A percentile compares a stretch with the other conserved stretches of the same genome.
Conservation (phyloP, 2,113 vertebrate genomes). For the Azemiops feae region DNA sequence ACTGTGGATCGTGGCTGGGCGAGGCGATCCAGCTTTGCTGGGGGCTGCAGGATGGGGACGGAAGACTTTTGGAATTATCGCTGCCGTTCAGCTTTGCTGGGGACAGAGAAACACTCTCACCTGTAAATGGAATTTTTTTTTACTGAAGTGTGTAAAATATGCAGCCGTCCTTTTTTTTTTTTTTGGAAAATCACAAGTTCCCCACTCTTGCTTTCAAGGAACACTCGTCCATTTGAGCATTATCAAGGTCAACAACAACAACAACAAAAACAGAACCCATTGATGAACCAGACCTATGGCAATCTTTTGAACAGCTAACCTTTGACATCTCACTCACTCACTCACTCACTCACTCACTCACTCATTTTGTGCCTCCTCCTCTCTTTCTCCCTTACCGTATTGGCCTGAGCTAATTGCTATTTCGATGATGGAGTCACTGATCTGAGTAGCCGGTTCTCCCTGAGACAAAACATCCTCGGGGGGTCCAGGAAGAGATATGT, state of each 20-base stretch:
- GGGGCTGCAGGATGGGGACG: slow-evolving; percentile 87
- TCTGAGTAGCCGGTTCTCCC: slow-evolving; percentile 88
- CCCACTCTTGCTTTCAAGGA: background rate
- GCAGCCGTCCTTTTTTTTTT: background rate
- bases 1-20: slow-evolving; percentile 95
- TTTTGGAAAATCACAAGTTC: background rate
- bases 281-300: background rate
- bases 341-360: too few species aligned
- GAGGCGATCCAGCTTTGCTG: slow-evolving; percentile 94
- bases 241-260: background rate
- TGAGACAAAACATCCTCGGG: slow-evolving; percentile 92
- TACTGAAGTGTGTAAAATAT: background rate
- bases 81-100: slow-evolving; percentile 89
- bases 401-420: slow-evolving; percentile 96
- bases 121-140: slow-evolving; percentile 74
- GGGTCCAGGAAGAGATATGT: slow-evolving; percentile 94
- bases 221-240: background rate
- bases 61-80: slow-evolving; percentile 88
- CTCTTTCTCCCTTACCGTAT: slow-evolving; percentile 74
- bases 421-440: slow-evolving; percentile 98
- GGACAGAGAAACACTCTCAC: slow-evolving; percentile 87
- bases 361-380: background rate
- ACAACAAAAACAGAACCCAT: too few species aligned
- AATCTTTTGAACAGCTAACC: background rate
- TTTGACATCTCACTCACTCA: background rate